Evolutionary conservation across 2,888 invertebrate genomes (phyloP).

Genomic region (Limnephilus rhombicus): DNA sequence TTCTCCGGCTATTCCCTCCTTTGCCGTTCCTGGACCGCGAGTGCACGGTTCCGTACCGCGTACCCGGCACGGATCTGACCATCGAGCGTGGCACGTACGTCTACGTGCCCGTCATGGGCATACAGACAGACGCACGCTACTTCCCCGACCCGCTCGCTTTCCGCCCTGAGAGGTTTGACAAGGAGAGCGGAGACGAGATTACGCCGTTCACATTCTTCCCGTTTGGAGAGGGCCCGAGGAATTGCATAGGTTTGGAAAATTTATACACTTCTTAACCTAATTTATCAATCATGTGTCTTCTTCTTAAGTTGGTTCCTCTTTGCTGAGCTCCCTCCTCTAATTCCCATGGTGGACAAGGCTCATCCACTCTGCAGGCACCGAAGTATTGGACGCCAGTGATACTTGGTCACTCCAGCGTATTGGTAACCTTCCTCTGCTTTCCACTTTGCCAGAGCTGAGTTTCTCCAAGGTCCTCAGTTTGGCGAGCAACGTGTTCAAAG

Average conservation of each 20-base stretch:
- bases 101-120: slow-evolving; percentile 67
- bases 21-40: slow-evolving; percentile 69
- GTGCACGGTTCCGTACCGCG: slow-evolving; percentile 67
- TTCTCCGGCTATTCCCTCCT: slow-evolving; percentile 73
- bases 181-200: slow-evolving; percentile 45
- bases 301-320: too few species aligned
- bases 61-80: slow-evolving; percentile 66
- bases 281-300: too few species aligned
- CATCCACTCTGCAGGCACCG: too few species aligned
- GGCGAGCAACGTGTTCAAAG: too few species aligned
- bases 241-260: slow-evolving; percentile 65
- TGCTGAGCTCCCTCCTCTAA: too few species aligned
- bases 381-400: too few species aligned
- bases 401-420: too few species aligned
- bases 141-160: slow-evolving; percentile 69
- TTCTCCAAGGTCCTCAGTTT: too few species aligned
- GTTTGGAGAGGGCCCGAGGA: slow-evolving; percentile 66
- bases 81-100: slow-evolving; percentile 68
- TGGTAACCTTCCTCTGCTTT: too few species aligned
- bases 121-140: slow-evolving; percentile 69
- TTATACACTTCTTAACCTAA: neutral
- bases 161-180: slow-evolving; percentile 69
- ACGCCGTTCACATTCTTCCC: slow-evolving; percentile 65
- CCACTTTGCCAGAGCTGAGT: too few species aligned
- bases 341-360: too few species aligned